phyloP scores from a whole-genome alignment of 1,140 invertebrate genomes.

The Pogonognathellus flavescens region DNA sequence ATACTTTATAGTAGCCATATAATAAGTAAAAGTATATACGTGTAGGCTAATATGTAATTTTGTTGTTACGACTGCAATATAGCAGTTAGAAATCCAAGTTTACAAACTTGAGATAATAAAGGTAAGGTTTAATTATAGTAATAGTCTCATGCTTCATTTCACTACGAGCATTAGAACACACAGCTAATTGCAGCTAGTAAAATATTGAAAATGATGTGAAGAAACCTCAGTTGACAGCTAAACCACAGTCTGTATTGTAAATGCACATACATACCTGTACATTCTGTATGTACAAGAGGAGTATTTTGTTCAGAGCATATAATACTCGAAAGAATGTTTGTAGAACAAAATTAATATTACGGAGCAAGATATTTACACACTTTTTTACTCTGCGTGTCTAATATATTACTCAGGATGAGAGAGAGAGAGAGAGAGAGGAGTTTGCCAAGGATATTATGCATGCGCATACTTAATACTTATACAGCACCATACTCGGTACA shows the following conservation, averaged over 20 bases:
- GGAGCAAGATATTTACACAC: constrained; percentile 34
- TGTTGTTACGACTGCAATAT: not conserved
- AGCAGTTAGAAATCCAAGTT: not conserved
- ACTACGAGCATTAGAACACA: not conserved
- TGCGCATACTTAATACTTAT: constrained; percentile 19
- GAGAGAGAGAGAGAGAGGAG: not conserved
- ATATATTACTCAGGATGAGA: constrained; percentile 36
- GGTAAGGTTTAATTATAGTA: not conserved
- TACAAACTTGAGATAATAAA: not conserved
- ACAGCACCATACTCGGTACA: constrained; percentile 7
- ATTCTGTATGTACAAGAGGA: not conserved
- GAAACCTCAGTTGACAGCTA: constrained; percentile 21
- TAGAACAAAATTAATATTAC: not conserved
- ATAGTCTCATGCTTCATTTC: not conserved
- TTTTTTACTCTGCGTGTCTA: constrained; percentile 30
- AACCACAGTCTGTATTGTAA: not conserved
- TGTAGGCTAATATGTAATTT: not conserved
- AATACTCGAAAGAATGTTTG: constrained; percentile 4
- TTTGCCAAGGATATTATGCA: constrained; percentile 48
- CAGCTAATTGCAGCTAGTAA: constrained; percentile 33
- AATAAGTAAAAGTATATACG: too few relatives aligned
- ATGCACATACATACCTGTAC: not conserved
- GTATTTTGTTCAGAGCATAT: not conserved
- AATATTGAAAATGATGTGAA: constrained; percentile 40
- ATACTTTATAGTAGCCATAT: not conserved